Percentiles rank a stretch among this genome's conserved stretches.
These are phyloP conservation scores for Sebastes alutus DNA, from an alignment of 2,797 vertebrate species.

Conservation along the genomic window DNA sequence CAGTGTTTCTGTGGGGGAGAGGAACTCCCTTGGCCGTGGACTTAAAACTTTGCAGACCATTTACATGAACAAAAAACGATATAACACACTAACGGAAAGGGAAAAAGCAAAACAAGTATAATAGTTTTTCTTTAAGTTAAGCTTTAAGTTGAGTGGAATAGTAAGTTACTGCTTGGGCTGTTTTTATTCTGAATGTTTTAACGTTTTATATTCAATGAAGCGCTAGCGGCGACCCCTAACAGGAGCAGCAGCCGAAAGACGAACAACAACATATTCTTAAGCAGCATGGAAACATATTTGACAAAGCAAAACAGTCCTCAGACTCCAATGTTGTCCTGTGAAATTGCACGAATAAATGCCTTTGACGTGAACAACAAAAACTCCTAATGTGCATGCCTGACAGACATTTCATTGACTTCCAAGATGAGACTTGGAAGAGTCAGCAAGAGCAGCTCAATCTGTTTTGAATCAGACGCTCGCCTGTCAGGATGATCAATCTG, in stretches of 20 bases:
- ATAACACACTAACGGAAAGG: no score
- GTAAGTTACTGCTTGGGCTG: not conserved
- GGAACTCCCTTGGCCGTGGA: no score
- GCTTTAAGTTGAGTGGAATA: not conserved
- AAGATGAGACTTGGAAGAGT: slow-evolving; percentile 63
- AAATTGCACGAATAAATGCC: slow-evolving; percentile 30
- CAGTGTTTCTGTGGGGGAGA: no score
- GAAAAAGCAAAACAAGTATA: no score
- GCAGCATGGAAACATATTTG: not conserved
- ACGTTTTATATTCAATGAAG: no score
- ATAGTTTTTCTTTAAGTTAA: not conserved
- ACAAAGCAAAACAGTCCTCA: slow-evolving; percentile 29
- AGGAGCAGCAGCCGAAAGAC: not conserved
- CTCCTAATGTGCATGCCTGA: slow-evolving; percentile 43
- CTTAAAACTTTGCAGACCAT: no score
- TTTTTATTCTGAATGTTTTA: not conserved
- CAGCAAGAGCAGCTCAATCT: slow-evolving; percentile 51
- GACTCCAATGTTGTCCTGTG: not conserved
- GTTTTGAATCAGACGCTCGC: slow-evolving; percentile 62
- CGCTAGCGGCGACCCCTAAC: not conserved
- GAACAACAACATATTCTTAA: not conserved
- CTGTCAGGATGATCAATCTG: slow-evolving; percentile 65
- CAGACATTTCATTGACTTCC: slow-evolving; percentile 55
- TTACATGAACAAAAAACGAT: no score
- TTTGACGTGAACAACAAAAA: slow-evolving; percentile 43